phyloP scores from a whole-genome alignment of 2,888 invertebrate genomes.

The Limnephilus auricula region DNA sequence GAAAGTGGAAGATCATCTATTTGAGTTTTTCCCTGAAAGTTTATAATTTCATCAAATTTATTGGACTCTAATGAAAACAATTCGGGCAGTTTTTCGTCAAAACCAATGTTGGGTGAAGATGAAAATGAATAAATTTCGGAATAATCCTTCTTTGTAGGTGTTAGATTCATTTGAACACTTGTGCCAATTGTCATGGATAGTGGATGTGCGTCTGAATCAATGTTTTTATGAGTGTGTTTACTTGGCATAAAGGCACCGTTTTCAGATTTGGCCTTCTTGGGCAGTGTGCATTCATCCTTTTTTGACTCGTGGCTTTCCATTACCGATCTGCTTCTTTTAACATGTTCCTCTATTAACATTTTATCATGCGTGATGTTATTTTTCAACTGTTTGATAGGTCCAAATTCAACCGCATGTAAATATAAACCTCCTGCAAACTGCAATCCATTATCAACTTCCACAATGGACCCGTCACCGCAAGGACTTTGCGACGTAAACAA shows the following conservation, averaged over 20 bases:
- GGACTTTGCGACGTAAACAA: constrained; percentile 93
- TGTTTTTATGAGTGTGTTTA: too few relatives aligned
- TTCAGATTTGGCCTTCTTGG: not conserved
- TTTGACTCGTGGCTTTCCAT: not conserved
- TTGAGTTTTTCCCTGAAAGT: too few relatives aligned
- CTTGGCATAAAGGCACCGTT: not conserved
- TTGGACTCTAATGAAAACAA: too few relatives aligned
- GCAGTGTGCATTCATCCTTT: not conserved
- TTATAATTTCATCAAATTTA: too few relatives aligned
- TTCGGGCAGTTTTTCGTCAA: too few relatives aligned
- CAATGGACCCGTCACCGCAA: constrained; percentile 93
- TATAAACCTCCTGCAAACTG: not conserved
- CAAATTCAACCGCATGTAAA: not conserved
- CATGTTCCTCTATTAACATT: not conserved
- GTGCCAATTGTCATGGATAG: not conserved
- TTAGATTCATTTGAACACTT: not conserved
- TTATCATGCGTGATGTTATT: not conserved
- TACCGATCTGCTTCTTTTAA: not conserved
- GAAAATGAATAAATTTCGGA: too few relatives aligned
- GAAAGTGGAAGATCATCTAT: too few relatives aligned
- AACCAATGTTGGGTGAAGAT: too few relatives aligned
- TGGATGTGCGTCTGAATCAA: too few relatives aligned
- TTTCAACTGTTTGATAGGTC: not conserved
- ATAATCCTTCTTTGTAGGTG: not conserved
- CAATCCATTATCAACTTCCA: not conserved